Evolutionary conservation across 2,797 vertebrate genomes (phyloP), one percentile per base, ranked within the genome.

Genomic region (Chrosomus eos): DNA sequence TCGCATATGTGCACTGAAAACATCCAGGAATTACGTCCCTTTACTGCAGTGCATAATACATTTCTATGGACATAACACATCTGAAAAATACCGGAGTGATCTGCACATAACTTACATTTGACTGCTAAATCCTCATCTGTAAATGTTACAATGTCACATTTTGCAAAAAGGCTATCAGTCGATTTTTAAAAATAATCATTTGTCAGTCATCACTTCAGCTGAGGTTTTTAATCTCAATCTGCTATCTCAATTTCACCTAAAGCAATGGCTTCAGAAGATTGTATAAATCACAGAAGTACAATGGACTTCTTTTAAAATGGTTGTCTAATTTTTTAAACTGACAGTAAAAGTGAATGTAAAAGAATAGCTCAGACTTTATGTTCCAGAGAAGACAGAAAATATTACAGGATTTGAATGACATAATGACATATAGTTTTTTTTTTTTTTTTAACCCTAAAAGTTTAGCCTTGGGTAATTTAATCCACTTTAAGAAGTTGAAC

Each of bases 391-490:
- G 5, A 73, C 40, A 73, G 28, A 66, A 51, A 51, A 51, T 73
- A 73, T 73, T 73, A 73, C 8, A 73, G 45, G 9, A 51, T 53
- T 53, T 21, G 0, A 53, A 53, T 31, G 9, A 53, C 45, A 74
- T 4, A 3, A 33, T 53, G 71, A 31, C 43, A 31, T 16, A 21
- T 33, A 33, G 31, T 2, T 31, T 31, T 36, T 38, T 48, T 48
- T 48, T 31, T 51, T 5, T 7, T 73, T 31, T 51, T 51, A 36
- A 75, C 51, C 28, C 1, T 55, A 38, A 76, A 76, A 26, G 53
- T 76, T 58, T 76, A 76, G 51, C 31, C 74, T 58, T 76, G 23
- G 74, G 53, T 55, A 76, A 58, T 36, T 38, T n/a, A 26, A 76
- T 58, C 7, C 1, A 5, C 14, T 55, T 76, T 33, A 58, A 58